Evolutionary conservation across 2,888 invertebrate genomes (phyloP).

Genomic region (Pocota personata): DNA sequence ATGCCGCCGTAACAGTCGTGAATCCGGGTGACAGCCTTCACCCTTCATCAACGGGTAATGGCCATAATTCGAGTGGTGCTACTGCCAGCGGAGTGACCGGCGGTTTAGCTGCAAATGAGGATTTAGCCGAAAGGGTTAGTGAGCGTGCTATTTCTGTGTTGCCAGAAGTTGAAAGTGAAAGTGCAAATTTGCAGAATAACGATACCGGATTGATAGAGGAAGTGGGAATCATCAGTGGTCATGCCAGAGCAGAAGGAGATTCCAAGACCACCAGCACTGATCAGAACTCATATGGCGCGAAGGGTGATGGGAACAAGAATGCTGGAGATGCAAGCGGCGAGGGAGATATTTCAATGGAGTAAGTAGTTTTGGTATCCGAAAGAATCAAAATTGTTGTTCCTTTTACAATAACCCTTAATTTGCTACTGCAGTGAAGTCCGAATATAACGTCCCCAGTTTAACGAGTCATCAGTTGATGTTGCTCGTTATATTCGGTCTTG

Average conservation of each 20-base stretch:
- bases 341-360: slow-evolving; percentile 22
- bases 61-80: slow-evolving; percentile 49
- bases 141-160: slow-evolving; percentile 84
- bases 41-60: slow-evolving; percentile 33
- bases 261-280: slow-evolving; percentile 11
- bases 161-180: slow-evolving; percentile 86
- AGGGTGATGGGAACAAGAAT: slow-evolving; percentile 31
- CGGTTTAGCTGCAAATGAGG: slow-evolving; percentile 61
- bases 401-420: too few relatives aligned
- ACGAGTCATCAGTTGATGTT: too few relatives aligned
- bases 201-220: slow-evolving; percentile 62
- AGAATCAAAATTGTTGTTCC: background rate
- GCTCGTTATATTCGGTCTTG: too few relatives aligned
- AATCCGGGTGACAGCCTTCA: slow-evolving; percentile 65
- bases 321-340: slow-evolving; percentile 11
- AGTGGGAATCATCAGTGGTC: slow-evolving; percentile 6
- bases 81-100: slow-evolving; percentile 17
- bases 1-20: slow-evolving; percentile 81
- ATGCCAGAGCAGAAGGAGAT: slow-evolving; percentile 20
- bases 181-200: slow-evolving; percentile 83
- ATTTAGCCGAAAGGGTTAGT: slow-evolving; percentile 81
- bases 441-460: too few relatives aligned
- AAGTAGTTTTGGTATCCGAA: too few relatives aligned
- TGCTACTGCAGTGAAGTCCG: too few relatives aligned
- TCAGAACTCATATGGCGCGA: background rate